Percentiles rank a stretch among this genome's conserved stretches.
Evolutionary conservation across 1,140 invertebrate genomes (phyloP).

Genomic region (Trachymyrmex septentrionalis): DNA sequence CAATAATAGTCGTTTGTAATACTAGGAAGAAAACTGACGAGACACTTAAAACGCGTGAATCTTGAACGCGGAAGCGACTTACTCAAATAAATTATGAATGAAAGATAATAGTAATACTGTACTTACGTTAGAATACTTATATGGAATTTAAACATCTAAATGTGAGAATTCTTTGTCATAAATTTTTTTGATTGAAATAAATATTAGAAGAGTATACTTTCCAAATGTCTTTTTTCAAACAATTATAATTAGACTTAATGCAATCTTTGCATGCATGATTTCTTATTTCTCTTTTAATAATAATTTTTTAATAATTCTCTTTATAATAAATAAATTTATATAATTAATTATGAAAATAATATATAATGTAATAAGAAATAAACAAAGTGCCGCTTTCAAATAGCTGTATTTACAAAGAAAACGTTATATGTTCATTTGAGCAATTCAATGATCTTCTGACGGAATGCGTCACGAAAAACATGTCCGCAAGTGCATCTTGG

Average conservation of each 20-base stretch:
- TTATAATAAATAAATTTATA: not conserved
- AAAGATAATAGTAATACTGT: not conserved
- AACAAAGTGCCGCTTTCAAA: not conserved
- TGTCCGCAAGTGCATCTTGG: slow-evolving; percentile 59
- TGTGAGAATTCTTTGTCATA: not conserved
- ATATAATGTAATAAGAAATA: not conserved
- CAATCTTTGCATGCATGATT: not conserved
- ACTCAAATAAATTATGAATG: slow-evolving; percentile 12
- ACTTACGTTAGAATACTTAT: not conserved
- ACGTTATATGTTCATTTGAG: not conserved
- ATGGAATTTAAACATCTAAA: not conserved
- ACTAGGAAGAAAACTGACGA: slow-evolving; percentile 23
- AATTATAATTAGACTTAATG: not conserved
- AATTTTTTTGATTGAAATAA: not conserved
- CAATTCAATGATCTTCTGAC: not conserved
- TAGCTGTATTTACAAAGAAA: not conserved
- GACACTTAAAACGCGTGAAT: slow-evolving; percentile 33
- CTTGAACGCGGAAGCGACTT: not conserved
- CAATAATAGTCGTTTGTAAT: slow-evolving; percentile 55
- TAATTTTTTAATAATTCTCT: too few relatives aligned
- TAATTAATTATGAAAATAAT: not conserved
- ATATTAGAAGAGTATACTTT: not conserved
- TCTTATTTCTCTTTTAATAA: not conserved
- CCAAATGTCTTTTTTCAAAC: not conserved
- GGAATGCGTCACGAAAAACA: slow-evolving; percentile 15